Evolutionary conservation across 23 tunicate species (phyloP).

Genomic region (Ascidia mentula): DNA sequence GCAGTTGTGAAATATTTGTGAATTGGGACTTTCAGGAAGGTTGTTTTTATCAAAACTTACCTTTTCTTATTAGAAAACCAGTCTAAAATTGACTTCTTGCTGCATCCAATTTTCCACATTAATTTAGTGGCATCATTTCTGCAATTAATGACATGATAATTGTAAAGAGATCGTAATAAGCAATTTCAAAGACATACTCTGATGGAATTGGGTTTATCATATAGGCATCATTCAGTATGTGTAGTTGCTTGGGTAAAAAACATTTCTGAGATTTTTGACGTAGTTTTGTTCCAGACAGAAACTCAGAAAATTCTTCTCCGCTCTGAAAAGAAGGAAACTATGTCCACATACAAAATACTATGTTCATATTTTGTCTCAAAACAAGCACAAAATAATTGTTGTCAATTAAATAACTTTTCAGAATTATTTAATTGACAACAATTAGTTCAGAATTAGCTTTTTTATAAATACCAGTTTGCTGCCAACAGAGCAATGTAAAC

Average conservation of each 20-base stretch:
- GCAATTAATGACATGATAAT: not conserved
- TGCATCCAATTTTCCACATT: not conserved
- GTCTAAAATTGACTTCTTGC: not conserved
- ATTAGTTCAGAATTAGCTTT: too few species aligned
- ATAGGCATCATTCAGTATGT: not conserved
- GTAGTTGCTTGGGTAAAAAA: not conserved
- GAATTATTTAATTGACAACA: too few species aligned
- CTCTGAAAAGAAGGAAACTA: not conserved
- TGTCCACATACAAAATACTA: too few species aligned
- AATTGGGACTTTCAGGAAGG: not conserved
- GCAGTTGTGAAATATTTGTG: not conserved
- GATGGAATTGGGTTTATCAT: not conserved
- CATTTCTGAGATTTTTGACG: not conserved
- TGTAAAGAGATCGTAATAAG: not conserved
- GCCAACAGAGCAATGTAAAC: too few species aligned
- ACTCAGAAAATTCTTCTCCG: not conserved
- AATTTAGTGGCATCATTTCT: not conserved
- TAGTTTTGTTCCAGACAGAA: not conserved
- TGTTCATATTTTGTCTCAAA: too few species aligned
- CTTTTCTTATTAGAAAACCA: not conserved
- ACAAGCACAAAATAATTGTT: too few species aligned
- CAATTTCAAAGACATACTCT: not conserved
- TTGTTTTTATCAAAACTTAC: not conserved
- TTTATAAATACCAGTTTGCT: too few species aligned
- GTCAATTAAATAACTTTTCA: too few species aligned